Base-by-base conservation (phyloP, 2,113 vertebrate species). In the Trogon melanurus region DNA sequence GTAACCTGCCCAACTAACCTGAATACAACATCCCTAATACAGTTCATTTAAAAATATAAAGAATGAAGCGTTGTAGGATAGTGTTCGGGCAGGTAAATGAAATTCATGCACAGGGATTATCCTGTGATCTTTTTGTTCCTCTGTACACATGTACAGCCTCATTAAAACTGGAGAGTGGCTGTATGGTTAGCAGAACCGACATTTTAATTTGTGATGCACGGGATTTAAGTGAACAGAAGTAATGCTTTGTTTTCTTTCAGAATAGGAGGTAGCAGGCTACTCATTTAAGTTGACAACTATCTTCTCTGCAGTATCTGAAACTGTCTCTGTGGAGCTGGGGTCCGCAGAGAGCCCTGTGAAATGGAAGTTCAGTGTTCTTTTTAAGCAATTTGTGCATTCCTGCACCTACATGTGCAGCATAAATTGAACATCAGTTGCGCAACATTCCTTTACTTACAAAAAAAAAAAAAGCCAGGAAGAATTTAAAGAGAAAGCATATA, bases 91-190 rank as follows among this genome's bases (percentile, higher is more conserved):
- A 11, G 26, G 41, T 38, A 47, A 65, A 25, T 21, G 18, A 36
- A 78, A 45, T 26, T 70, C 26, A 27, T 0, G 8, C 32, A 38
- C 13, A 38, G 15, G 5, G 32, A 41, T 10, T 48, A 30, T 81
- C 74, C 29, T 74, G 41, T 1, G 4, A 2, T 25, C 16, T 50
- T 82, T 86, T 89, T 66, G 34, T 93, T 62, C 47, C 10, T 22
- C 26, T 38, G 36, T 32, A 34, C 15, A 19, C 0, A 0, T 51
- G 29, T 23, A 45, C 27, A 58, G 30, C 17, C 29, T 54, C 48
- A 30, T 79, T 67, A 76, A 54, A 64, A 71, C 27, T 3, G 8
- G 32, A 48, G 17, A 57, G 56, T 2, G 2, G 25, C 57, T 66
- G 44, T 66, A 10, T 27, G 9, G 3, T 25, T 61, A 36, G 15